Evolutionary conservation across 1,140 invertebrate species (phyloP), one percentile per base, ranked within the genome.

Genomic region (Acromyrmex charruanus): DNA sequence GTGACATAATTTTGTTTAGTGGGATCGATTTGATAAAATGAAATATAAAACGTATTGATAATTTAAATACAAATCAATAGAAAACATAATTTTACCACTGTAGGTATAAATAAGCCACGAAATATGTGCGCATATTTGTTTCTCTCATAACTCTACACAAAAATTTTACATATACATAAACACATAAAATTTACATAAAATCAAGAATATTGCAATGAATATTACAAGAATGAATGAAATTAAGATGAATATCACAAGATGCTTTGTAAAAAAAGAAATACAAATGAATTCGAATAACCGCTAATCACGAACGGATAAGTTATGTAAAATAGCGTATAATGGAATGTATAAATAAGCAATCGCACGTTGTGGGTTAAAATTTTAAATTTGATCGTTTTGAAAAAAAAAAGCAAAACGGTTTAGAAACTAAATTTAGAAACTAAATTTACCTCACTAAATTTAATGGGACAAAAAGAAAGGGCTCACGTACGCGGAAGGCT

Each of bases 401-500:
- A 44, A 53, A 53, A 53, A 51, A 51, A 53, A 14, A 16, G 14
- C 39, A 44, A 39, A 44, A 44, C 39, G 9, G 1, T 44, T 5
- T 31, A 25, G 25, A 10, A 25, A 2, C 25, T 25, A 25, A 25
- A 25, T 25, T 25, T 25, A 25, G 25, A 25, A 25, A 25, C 25
- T 25, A 25, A 25, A 25, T 25, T 25, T 25, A 25, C 28, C 1
- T 31, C 10, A 12, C 10, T 4, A 18, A 31, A 63, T 49, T n/a
- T 58, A 61, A 71, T 1, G 39, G 18, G 28, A 61, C 0, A 39
- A 85, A n/a, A 2, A 14, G 31, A 58, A 16, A 61, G 2, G 55
- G 61, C 55, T 51, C 39, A 88, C 89, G 14, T 88, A 90, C 89
- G 0, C 88, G 63, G 3, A 90, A 51, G 0, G 53, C 14, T 3